Percentiles rank a stretch among this genome's conserved stretches.
Conservation (phyloP, 2,888 invertebrate species). For the Cetonia aurata region DNA sequence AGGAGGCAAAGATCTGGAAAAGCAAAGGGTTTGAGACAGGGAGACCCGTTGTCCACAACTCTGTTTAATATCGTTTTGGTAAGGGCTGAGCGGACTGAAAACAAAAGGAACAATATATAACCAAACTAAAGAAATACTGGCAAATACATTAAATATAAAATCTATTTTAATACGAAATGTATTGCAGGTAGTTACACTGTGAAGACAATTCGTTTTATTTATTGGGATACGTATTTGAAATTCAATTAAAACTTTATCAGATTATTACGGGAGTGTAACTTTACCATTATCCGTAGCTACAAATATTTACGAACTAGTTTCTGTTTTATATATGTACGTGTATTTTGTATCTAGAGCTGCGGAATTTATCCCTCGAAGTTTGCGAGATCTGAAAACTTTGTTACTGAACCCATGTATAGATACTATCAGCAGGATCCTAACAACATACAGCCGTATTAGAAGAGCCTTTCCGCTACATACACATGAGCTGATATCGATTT, state of each 20-base stretch:
- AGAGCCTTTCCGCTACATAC: not conserved
- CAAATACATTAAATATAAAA: too few relatives aligned
- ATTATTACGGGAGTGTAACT: conserved; percentile 10
- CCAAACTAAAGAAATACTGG: too few relatives aligned
- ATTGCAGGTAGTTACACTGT: too few relatives aligned
- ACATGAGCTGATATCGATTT: conserved; percentile 19
- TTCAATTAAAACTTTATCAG: conserved; percentile 27
- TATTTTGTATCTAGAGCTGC: not conserved
- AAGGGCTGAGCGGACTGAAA: too few relatives aligned
- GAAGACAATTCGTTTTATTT: not conserved
- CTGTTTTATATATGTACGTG: too few relatives aligned
- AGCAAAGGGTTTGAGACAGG: too few relatives aligned
- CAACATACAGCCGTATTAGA: conserved; percentile 5
- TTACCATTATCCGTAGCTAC: not conserved
- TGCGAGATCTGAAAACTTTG: conserved; percentile 11
- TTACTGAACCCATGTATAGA: conserved; percentile 2
- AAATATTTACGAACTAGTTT: too few relatives aligned
- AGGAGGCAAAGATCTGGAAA: too few relatives aligned
- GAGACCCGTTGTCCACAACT: too few relatives aligned
- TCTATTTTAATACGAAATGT: too few relatives aligned
- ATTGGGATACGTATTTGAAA: not conserved
- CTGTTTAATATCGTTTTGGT: too few relatives aligned
- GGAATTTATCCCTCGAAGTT: conserved; percentile 13
- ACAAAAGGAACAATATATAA: too few relatives aligned
- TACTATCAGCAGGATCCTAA: conserved; percentile 8